phyloP scores from a whole-genome alignment of 2,797 vertebrate species.

The Denticeps clupeoides region DNA sequence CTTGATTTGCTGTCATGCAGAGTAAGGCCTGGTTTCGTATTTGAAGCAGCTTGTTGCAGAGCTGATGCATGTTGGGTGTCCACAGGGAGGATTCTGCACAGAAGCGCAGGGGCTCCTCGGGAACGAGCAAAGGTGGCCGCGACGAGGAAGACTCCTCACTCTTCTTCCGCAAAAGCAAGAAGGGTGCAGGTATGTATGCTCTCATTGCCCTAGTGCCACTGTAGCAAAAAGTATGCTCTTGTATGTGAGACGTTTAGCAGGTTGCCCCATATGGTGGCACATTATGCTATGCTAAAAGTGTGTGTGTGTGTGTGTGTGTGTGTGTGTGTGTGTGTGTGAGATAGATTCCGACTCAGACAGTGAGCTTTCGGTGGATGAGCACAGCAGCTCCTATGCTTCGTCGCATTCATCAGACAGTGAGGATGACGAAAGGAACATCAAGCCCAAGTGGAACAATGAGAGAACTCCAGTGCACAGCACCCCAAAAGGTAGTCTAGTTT shows the following conservation, averaged over 20 bases:
- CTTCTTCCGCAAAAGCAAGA: slow-evolving; percentile 54
- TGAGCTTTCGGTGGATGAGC: slow-evolving; percentile 70
- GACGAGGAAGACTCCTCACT: slow-evolving; percentile 53
- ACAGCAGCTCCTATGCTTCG: slow-evolving; percentile 73
- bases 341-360: slow-evolving; percentile 75
- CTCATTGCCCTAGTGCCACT: too few relatives aligned
- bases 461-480: slow-evolving; percentile 63
- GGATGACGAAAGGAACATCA: slow-evolving; percentile 45
- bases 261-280: too few relatives aligned
- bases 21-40: too few relatives aligned
- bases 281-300: too few relatives aligned
- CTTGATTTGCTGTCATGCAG: too few relatives aligned
- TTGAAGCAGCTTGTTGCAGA: background rate
- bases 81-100: slow-evolving; percentile 63
- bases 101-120: slow-evolving; percentile 60
- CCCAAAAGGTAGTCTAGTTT: slow-evolving; percentile 59
- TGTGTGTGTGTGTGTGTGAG: background rate
- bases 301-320: background rate
- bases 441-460: slow-evolving; percentile 63
- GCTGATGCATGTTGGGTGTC: background rate
- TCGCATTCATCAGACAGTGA: slow-evolving; percentile 74
- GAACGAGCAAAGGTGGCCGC: slow-evolving; percentile 49
- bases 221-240: background rate
- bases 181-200: slow-evolving; percentile 58
- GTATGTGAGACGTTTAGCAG: too few relatives aligned